These are phyloP conservation scores for Coturnix japonica DNA, from an alignment of 2,113 vertebrate genomes.

Conservation along the genomic window DNA sequence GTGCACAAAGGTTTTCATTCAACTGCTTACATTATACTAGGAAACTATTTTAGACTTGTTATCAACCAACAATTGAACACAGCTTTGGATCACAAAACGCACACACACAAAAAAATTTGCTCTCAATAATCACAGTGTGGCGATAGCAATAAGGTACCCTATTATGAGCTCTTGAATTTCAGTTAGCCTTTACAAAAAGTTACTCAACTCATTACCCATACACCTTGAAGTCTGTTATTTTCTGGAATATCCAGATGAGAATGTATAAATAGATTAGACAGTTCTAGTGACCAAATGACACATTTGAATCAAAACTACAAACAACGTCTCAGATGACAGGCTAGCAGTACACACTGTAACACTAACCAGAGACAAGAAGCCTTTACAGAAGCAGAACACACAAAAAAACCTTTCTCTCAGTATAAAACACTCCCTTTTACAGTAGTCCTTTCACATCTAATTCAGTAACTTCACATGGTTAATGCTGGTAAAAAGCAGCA, in stretches of 20 bases:
- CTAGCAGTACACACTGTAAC: background rate
- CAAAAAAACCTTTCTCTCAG: background rate
- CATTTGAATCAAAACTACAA: background rate
- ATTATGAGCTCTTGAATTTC: background rate
- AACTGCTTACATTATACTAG: background rate
- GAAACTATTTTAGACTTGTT: background rate
- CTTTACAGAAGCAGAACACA: conserved; percentile 29
- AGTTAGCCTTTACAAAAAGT: background rate
- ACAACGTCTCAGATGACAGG: background rate
- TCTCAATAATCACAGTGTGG: background rate
- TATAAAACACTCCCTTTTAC: background rate
- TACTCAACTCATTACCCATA: background rate
- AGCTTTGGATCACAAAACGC: background rate
- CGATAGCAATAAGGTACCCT: background rate
- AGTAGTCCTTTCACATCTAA: background rate
- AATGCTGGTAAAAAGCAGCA: background rate
- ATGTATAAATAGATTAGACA: background rate
- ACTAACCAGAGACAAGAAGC: background rate
- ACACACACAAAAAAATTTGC: background rate
- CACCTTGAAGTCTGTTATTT: background rate
- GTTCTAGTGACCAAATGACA: background rate
- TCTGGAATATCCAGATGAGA: background rate
- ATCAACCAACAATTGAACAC: background rate
- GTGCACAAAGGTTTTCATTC: background rate
- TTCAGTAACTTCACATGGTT: background rate